Conservation (phyloP, 2,797 vertebrate genomes). For the Loriculus beryllinus region DNA sequence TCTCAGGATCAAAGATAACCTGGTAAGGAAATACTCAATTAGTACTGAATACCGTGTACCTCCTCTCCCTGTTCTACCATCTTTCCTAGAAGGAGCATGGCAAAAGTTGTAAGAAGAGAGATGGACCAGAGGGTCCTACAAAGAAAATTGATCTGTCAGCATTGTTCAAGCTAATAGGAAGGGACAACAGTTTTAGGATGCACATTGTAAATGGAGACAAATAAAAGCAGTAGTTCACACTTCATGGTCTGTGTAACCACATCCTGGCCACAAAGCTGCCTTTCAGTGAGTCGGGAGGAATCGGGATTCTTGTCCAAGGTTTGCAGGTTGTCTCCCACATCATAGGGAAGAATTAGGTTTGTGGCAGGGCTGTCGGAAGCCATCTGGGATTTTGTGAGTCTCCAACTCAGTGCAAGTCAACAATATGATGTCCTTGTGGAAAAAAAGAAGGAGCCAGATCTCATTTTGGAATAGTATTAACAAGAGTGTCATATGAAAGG, state of each 20-base stretch:
- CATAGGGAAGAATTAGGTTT: background rate
- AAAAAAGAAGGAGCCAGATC: background rate
- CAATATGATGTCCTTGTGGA: background rate
- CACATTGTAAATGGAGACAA: background rate
- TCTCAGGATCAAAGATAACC: conserved; percentile 53
- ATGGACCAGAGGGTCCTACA: background rate
- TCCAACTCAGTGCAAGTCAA: background rate
- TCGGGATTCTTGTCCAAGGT: background rate
- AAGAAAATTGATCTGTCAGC: conserved; percentile 39
- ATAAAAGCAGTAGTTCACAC: conserved; percentile 28
- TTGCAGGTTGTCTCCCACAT: background rate
- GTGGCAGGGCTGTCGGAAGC: background rate
- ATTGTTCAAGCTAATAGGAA: background rate
- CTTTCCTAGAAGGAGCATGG: background rate
- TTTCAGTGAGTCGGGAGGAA: background rate
- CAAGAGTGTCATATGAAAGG: conserved; percentile 13
- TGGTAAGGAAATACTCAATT: conserved; percentile 47
- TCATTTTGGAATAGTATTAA: conserved; percentile 3
- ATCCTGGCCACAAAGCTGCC: background rate
- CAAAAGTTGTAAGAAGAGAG: background rate
- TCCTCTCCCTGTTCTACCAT: background rate
- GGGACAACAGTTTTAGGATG: conserved; percentile 5
- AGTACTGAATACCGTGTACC: conserved; percentile 25
- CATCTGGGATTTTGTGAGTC: background rate
- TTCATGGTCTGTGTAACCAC: background rate